Percentiles rank a stretch among this genome's conserved stretches.
Evolutionary conservation across 1,140 invertebrate species (phyloP).

Genomic region (Thalassaphorura encarpata): DNA sequence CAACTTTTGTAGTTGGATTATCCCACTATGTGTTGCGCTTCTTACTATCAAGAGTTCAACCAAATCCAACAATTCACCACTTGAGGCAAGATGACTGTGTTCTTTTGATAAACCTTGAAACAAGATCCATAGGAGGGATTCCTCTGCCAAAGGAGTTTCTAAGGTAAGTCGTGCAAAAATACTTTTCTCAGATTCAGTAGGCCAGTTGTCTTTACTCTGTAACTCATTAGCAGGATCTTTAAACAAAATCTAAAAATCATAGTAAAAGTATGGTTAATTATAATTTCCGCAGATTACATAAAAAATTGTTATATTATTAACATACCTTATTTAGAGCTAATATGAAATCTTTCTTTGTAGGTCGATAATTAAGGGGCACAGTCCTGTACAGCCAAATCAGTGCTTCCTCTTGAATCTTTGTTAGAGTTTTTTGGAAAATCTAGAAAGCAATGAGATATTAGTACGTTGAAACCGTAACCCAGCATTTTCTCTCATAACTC

Average conservation of each 20-base stretch:
- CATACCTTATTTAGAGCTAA: slow-evolving; percentile 67
- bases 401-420: slow-evolving; percentile 67
- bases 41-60: slow-evolving; percentile 72
- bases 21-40: slow-evolving; percentile 60
- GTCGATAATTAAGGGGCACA: slow-evolving; percentile 61
- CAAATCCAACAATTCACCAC: slow-evolving; percentile 70
- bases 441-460: slow-evolving; percentile 37
- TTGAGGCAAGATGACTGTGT: slow-evolving; percentile 59
- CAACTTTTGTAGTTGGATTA: slow-evolving; percentile 52
- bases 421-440: slow-evolving; percentile 57
- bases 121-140: slow-evolving; percentile 66
- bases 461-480: slow-evolving; percentile 11
- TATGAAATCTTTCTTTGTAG: slow-evolving; percentile 59
- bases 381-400: slow-evolving; percentile 75
- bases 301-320: slow-evolving; percentile 33
- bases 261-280: not conserved
- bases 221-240: slow-evolving; percentile 26
- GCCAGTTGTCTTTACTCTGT: slow-evolving; percentile 76
- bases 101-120: slow-evolving; percentile 77
- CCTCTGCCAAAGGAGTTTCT: slow-evolving; percentile 75
- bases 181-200: slow-evolving; percentile 70
- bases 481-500: not conserved
- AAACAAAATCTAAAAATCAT: slow-evolving; percentile 16
- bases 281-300: not conserved
- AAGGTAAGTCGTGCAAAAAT: slow-evolving; percentile 68